These are phyloP conservation scores for Drosophila tanythrix DNA, from an alignment of 2,888 invertebrate genomes.

Conservation along the genomic window DNA sequence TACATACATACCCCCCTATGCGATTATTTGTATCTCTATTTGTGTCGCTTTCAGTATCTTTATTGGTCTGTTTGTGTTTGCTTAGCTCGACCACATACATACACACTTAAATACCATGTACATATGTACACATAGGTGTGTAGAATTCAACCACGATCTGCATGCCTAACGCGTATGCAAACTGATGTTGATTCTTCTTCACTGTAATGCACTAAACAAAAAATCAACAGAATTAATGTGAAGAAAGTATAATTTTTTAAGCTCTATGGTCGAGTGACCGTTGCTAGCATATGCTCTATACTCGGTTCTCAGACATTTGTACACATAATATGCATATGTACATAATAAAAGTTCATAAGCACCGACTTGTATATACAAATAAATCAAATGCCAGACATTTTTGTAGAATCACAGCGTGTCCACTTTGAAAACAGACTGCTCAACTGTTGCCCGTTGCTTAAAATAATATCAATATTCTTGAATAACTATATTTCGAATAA, in stretches of 20 bases:
- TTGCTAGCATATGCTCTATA: background rate
- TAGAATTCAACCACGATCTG: conserved; percentile 13
- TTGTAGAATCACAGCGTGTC: too few species aligned
- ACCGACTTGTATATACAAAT: background rate
- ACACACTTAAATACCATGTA: background rate
- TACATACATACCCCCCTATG: background rate
- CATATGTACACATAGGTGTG: conserved; percentile 8
- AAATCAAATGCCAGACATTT: background rate
- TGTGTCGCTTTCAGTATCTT: conserved; percentile 34
- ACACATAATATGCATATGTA: background rate
- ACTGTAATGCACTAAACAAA: background rate
- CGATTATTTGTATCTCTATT: conserved; percentile 23
- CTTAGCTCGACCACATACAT: conserved; percentile 18
- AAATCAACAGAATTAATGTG: background rate
- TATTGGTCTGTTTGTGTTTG: conserved; percentile 24
- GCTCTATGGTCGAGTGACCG: background rate
- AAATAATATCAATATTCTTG: background rate
- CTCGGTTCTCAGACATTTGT: background rate
- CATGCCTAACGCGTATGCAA: conserved; percentile 1
- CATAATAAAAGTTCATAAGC: background rate
- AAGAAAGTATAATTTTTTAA: background rate
- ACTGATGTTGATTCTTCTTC: background rate
- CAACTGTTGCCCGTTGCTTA: background rate
- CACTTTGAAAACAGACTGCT: background rate
- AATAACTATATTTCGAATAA: background rate